These are phyloP conservation scores for Ceryle rudis DNA, from an alignment of 2,797 vertebrate species.

Conservation along the genomic window DNA sequence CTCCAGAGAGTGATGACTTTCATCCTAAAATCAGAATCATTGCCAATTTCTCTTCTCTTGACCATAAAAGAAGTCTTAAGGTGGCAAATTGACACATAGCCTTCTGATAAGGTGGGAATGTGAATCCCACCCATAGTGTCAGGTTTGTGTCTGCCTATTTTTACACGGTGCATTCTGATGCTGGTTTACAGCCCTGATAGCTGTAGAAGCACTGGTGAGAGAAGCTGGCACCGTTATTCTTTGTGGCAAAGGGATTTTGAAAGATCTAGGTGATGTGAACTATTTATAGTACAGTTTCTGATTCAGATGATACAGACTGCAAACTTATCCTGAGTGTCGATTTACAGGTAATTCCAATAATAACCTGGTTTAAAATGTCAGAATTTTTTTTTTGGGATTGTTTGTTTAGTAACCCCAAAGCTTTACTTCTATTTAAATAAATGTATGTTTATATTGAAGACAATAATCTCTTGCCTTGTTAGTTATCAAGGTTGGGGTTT, in stretches of 20 bases:
- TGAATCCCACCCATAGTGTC: neutral
- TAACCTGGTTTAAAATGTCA: neutral
- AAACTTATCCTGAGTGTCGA: neutral
- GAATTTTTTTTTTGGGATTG: neutral
- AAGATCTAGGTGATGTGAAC: neutral
- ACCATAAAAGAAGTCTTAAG: neutral
- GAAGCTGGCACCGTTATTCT: neutral
- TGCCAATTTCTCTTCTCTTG: neutral
- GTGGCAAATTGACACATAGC: neutral
- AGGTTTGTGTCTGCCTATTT: neutral
- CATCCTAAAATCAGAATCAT: neutral
- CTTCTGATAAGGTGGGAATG: neutral
- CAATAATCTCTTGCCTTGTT: neutral
- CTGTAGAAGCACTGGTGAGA: too few relatives aligned
- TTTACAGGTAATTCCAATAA: neutral
- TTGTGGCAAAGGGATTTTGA: conserved; percentile 23
- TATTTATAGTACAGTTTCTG: neutral
- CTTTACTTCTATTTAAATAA: neutral
- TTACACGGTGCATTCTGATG: neutral
- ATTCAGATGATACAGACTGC: neutral
- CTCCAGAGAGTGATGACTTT: neutral
- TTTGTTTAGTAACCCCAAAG: neutral
- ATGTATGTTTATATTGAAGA: neutral
- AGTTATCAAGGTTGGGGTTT: neutral
- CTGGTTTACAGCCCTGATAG: neutral